phyloP scores from a whole-genome alignment of 2,797 vertebrate species.

The Typhlichthys eigenmanni region DNA sequence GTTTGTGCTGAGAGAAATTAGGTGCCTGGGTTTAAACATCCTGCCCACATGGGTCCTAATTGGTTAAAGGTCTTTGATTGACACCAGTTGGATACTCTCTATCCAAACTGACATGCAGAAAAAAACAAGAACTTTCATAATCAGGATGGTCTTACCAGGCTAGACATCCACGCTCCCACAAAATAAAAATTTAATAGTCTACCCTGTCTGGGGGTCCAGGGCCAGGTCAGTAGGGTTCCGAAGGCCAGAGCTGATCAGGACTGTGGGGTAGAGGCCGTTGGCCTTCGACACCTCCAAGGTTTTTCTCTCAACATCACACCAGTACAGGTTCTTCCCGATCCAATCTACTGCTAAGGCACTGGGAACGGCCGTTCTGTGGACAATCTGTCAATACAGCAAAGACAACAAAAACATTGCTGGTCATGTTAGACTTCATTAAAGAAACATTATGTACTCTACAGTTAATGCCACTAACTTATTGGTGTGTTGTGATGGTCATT shows the following conservation, averaged over 20 bases:
- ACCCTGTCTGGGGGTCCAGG: constrained; percentile 92
- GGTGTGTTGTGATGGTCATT: too few relatives aligned
- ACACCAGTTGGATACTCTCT: too few relatives aligned
- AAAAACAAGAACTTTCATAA: too few relatives aligned
- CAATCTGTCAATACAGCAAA: constrained; percentile 75
- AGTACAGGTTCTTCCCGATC: constrained; percentile 98
- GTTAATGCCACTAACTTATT: too few relatives aligned
- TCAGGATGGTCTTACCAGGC: too few relatives aligned
- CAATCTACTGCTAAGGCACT: constrained; percentile 95
- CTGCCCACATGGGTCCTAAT: too few relatives aligned
- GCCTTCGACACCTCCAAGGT: constrained; percentile 96
- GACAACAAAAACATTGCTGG: neutral
- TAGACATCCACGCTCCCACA: too few relatives aligned
- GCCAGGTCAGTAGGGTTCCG: constrained; percentile 90
- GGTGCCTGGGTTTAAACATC: too few relatives aligned
- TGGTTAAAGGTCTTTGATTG: too few relatives aligned
- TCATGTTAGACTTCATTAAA: neutral
- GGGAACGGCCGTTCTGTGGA: constrained; percentile 93
- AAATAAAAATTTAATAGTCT: constrained; percentile 20
- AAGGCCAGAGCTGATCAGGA: constrained; percentile 88
- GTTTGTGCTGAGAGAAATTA: too few relatives aligned
- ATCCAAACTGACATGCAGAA: too few relatives aligned
- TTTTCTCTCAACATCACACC: constrained; percentile 94
- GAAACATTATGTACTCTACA: too few relatives aligned
- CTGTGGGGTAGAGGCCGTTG: constrained; percentile 91